Percentiles rank a stretch among this genome's conserved stretches.
Conservation (phyloP, 2,113 vertebrate genomes). For the Shinisaurus crocodilurus region DNA sequence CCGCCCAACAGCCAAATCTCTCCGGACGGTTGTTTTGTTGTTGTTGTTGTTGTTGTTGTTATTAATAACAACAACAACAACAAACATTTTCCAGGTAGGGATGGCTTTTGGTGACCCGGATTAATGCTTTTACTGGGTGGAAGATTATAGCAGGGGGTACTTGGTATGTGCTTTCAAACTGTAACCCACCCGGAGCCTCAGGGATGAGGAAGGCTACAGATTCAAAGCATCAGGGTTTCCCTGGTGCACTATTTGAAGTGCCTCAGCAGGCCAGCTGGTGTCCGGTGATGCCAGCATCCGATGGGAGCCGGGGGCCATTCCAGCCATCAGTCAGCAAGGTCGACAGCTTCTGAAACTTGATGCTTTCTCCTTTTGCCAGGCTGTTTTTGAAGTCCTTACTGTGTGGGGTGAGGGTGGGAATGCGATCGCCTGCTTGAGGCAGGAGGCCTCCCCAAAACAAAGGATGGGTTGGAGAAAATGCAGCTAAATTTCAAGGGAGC, state of each 20-base stretch:
- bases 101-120: no score
- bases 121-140: background rate
- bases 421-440: background rate
- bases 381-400: background rate
- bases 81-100: no score
- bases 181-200: background rate
- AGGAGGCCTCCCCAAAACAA: background rate
- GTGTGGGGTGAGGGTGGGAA: background rate
- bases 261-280: background rate
- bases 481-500: background rate
- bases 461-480: background rate
- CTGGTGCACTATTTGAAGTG: background rate
- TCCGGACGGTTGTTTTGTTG: no score
- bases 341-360: background rate
- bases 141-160: background rate
- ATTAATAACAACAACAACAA: no score
- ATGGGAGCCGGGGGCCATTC: background rate
- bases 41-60: no score
- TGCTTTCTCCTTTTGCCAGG: background rate
- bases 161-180: background rate
- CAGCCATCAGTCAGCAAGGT: background rate
- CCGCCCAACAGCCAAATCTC: no score
- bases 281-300: background rate
- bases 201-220: background rate
- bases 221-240: background rate